Percentiles rank a stretch among this genome's conserved stretches.
These are phyloP conservation scores for Psittacula derbiana DNA, from an alignment of 2,797 vertebrate species.

Conservation along the genomic window DNA sequence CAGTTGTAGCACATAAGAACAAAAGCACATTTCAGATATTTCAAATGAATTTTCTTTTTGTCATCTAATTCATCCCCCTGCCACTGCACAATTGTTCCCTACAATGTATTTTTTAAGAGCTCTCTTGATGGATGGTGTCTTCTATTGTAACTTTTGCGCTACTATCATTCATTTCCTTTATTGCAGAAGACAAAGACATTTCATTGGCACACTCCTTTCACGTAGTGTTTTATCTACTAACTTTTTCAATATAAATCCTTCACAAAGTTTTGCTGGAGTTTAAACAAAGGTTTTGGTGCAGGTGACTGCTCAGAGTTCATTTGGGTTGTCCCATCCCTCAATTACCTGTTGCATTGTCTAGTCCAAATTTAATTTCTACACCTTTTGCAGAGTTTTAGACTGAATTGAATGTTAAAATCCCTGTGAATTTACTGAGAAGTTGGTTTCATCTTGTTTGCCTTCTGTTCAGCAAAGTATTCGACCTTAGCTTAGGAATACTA, in stretches of 20 bases:
- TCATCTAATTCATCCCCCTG: slow-evolving; percentile 40
- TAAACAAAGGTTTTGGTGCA: neutral
- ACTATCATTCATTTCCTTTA: slow-evolving; percentile 57
- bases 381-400: neutral
- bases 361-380: neutral
- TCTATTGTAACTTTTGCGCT: slow-evolving; percentile 51
- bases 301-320: neutral
- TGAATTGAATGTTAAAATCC: neutral
- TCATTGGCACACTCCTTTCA: slow-evolving; percentile 45
- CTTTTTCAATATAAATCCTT: slow-evolving; percentile 24
- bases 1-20: slow-evolving; percentile 4
- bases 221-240: slow-evolving; percentile 38
- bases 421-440: neutral
- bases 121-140: slow-evolving; percentile 45
- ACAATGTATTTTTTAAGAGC: slow-evolving; percentile 20
- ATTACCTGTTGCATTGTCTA: neutral
- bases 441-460: neutral
- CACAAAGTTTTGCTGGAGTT: slow-evolving; percentile 21
- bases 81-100: slow-evolving; percentile 27
- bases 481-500: neutral
- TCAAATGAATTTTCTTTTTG: slow-evolving; percentile 31
- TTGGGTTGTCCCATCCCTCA: neutral
- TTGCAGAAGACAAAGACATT: slow-evolving; percentile 43
- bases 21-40: slow-evolving; percentile 14
- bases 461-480: neutral